phyloP scores from a whole-genome alignment of 2,113 vertebrate species.

The Lophura nycthemera region DNA sequence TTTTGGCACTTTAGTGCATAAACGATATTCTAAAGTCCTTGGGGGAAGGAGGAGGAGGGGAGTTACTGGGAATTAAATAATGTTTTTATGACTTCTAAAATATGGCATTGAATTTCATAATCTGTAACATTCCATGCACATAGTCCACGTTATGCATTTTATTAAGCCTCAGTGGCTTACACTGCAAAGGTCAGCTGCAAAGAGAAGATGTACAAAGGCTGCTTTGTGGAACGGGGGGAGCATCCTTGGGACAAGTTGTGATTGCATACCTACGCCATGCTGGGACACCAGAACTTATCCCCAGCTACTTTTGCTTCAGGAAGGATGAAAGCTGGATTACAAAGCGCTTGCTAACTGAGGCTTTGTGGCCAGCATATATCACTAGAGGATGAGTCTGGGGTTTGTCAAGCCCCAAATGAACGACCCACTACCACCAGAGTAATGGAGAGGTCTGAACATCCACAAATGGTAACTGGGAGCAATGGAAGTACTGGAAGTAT shows the following conservation, averaged over 20 bases:
- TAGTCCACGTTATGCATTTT: neutral
- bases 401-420: neutral
- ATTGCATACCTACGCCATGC: neutral
- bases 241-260: neutral
- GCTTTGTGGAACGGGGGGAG: neutral
- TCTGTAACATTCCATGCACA: neutral
- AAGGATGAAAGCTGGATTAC: neutral
- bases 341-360: neutral
- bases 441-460: neutral
- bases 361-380: neutral
- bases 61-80: neutral
- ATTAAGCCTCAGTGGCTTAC: neutral
- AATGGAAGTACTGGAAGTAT: neutral
- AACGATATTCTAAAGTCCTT: neutral
- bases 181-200: neutral
- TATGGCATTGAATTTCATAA: neutral
- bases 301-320: neutral
- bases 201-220: neutral
- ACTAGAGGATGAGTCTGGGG: neutral
- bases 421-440: neutral
- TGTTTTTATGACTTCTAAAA: slow-evolving; percentile 41
- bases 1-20: slow-evolving; percentile 21
- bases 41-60: neutral
- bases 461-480: neutral
- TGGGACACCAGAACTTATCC: neutral